Base-by-base conservation (phyloP, 37 sponge, comb jelly and placozoan species). In the Eunapius fragilis region DNA sequence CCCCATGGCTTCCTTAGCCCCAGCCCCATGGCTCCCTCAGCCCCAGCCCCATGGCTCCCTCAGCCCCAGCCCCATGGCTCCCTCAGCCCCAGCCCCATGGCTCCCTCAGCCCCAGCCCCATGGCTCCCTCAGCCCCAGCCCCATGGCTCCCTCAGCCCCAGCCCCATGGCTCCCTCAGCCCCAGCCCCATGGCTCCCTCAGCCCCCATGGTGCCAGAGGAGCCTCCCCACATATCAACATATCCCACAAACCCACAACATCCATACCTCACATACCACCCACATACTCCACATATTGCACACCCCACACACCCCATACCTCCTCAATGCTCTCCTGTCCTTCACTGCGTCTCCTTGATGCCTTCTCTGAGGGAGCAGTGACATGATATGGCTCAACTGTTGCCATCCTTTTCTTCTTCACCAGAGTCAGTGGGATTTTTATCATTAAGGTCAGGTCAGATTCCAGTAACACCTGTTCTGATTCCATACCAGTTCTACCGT, bases 381-480 rank as follows among this genome's bases (percentile, higher is more conserved):
- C 82, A 28, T 75, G 67, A 47, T 75, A 82, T 0, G 88, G 88
- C 26, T 76, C 83, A 5, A 88, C 88, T 11, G 75, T 88, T 3
- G 88, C 88, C 80, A 80, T 68, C 78, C 82, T 88, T 1, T 83
- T 83, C 74, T 87, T 87, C 25, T 80, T 74, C 68, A 78, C 47
- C 13, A 19, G n/a, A 12, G 69, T 2, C 72, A 87, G 41, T 26
- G 36, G 36, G 13, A 87, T 67, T 22, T 35, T 72, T 35, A 71
- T 50, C 48, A 77, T 37, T 48, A 85, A 50, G 19, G 69, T 24
- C 45, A 38, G 47, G 25, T 58, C 58, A 58, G 58, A 58, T 4
- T 58, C 58, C 17, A 58, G 1, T 17, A 17, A 12, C 58, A 58
- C 22, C 14, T 12, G 58, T 58, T 19, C 17, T 17, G 58, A 58